Conservation (phyloP, 2,797 vertebrate genomes). For the Psittacula echo region DNA sequence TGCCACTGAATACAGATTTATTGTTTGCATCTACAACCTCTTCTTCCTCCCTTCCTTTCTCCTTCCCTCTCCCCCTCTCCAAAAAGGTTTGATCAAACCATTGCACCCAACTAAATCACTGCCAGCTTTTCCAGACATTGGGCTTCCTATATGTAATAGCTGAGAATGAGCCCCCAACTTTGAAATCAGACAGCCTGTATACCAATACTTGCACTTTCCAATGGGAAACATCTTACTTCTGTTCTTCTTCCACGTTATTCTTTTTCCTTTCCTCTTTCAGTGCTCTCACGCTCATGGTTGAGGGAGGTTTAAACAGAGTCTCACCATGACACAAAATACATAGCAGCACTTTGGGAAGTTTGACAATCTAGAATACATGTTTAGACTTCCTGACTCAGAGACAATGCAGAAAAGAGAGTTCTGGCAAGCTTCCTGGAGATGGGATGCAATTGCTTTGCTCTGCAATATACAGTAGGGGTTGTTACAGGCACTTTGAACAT, state of each 20-base stretch:
- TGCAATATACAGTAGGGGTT: neutral
- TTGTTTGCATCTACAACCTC: neutral
- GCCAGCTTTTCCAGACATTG: neutral
- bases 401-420: slow-evolving; percentile 65
- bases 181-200: neutral
- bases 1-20: neutral
- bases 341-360: slow-evolving; percentile 69
- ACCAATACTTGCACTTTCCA: neutral
- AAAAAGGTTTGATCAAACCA: neutral
- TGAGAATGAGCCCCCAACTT: neutral
- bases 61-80: neutral
- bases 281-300: neutral
- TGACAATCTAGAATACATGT: slow-evolving; percentile 72
- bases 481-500: slow-evolving; percentile 56
- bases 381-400: slow-evolving; percentile 70
- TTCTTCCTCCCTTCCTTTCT: neutral
- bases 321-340: slow-evolving; percentile 59
- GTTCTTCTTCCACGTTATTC: neutral
- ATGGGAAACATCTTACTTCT: neutral
- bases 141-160: neutral
- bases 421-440: slow-evolving; percentile 64
- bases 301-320: slow-evolving; percentile 31
- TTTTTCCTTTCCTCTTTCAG: slow-evolving; percentile 13
- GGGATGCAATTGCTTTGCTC: slow-evolving; percentile 49
- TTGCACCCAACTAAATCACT: neutral